Base-by-base conservation (phyloP, 2,113 vertebrate species). In the Prionailurus viverrinus region DNA sequence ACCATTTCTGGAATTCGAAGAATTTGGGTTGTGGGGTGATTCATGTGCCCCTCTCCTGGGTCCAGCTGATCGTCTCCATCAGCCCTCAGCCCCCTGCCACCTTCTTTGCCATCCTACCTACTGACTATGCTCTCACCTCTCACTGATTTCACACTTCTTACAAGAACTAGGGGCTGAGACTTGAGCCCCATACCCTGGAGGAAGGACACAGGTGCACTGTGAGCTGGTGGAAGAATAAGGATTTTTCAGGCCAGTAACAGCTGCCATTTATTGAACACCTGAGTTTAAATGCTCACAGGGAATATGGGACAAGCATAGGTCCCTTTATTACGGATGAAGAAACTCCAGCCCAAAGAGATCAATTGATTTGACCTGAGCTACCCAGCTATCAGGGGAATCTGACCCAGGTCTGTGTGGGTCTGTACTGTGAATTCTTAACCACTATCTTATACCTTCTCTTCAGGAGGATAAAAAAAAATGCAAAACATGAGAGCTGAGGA, bases 331-430 rank as follows among this genome's bases (percentile, higher is more conserved):
- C 10, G 45, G 36, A 82, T 63, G 29, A 76, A 61, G 36, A 63
- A 93, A 63, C 23, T 91, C 74, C 51, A 93, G 7, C 21, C 95
- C 85, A 95, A 74, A 79, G 29, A 94, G 33, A 85, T 97, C 39
- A 81, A 51, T 15, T 63, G 18, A 68, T 68, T 74, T 91, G 65
- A 33, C 63, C 29, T 95, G 21, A 6, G 18, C 14, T 53, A 78
- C 55, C 18, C 29, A 91, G 10, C 55, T 84, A 41, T 4, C 15
- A 27, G n/a, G 33, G 36, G 55, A 91, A 83, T 80, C 41, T 88
- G 81, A 91, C 36, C 13, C 41, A 66, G 36, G 19, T 83, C 19
- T 93, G 21, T 73, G 63, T 90, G 23, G 58, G 16, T 73, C n/a
- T 21, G 0, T 79, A 76, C 1, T 31, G 27, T 68, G 18, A 82